Evolutionary conservation across 1,140 invertebrate species (phyloP).

Genomic region (Ceratina australensis): DNA sequence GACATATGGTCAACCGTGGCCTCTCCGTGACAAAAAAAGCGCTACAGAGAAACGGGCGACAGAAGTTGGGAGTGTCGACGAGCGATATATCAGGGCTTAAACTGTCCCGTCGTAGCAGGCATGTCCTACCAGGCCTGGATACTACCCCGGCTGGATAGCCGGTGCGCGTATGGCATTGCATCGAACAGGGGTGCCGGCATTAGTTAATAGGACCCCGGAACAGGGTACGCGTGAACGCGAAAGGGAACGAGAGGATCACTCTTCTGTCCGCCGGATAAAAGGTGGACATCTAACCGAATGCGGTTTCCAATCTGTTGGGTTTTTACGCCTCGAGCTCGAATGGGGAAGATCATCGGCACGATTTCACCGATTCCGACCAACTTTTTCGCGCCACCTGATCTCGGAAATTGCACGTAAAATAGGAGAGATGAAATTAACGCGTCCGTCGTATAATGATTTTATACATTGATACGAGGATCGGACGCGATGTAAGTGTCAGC

Average conservation of each 20-base stretch:
- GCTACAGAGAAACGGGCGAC: slow-evolving; percentile 75
- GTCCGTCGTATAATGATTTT: too few relatives aligned
- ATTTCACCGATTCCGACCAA: slow-evolving; percentile 47
- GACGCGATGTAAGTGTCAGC: too few relatives aligned
- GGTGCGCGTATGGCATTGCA: slow-evolving; percentile 73
- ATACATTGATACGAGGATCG: too few relatives aligned
- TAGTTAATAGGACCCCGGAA: slow-evolving; percentile 76
- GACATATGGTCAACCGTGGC: slow-evolving; percentile 78
- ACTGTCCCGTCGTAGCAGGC: slow-evolving; percentile 76
- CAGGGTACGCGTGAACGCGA: slow-evolving; percentile 70
- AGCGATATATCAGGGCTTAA: slow-evolving; percentile 80
- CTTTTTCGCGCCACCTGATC: slow-evolving; percentile 47
- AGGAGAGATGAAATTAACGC: neutral
- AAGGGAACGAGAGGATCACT: slow-evolving; percentile 24
- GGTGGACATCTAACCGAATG: slow-evolving; percentile 72
- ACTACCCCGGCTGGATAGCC: slow-evolving; percentile 43
- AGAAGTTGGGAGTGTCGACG: slow-evolving; percentile 80
- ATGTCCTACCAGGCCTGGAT: slow-evolving; percentile 68
- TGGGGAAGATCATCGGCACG: slow-evolving; percentile 66
- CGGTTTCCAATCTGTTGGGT: slow-evolving; percentile 80
- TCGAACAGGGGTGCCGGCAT: slow-evolving; percentile 70
- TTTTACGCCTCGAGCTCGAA: slow-evolving; percentile 69
- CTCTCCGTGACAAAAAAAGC: slow-evolving; percentile 71
- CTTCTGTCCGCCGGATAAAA: slow-evolving; percentile 31
- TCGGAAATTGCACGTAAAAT: slow-evolving; percentile 11